Conservation (phyloP, 2,113 vertebrate species). For the Pithys albifrons region DNA sequence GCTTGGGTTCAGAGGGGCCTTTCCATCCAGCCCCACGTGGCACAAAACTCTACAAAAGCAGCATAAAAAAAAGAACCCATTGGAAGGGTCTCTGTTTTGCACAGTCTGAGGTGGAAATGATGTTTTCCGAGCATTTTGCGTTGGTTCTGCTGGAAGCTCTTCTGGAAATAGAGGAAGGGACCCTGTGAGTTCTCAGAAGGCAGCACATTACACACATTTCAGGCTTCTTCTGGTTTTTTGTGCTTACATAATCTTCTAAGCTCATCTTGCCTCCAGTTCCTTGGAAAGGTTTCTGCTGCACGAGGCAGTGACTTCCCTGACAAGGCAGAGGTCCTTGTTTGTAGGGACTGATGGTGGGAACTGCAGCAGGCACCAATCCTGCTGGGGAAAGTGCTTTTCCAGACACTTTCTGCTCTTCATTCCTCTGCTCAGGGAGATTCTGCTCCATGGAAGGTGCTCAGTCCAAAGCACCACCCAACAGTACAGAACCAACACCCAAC, state of each 20-base stretch:
- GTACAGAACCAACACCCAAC: no score
- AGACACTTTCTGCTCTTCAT: not conserved
- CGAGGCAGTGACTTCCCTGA: not conserved
- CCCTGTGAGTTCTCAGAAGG: conserved; percentile 5
- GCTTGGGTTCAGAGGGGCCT: not conserved
- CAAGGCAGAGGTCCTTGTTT: not conserved
- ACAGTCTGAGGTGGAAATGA: not conserved
- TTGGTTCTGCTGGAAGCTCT: not conserved
- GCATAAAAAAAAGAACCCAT: not conserved
- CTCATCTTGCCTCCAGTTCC: conserved; percentile 50
- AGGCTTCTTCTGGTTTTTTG: conserved; percentile 43
- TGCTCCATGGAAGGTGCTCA: not conserved
- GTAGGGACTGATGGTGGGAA: not conserved
- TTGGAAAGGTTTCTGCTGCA: not conserved
- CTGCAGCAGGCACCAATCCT: not conserved
- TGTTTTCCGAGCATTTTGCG: not conserved
- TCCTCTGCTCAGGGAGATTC: rapidly evolving
- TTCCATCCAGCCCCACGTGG: not conserved
- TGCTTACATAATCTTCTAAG: conserved; percentile 15
- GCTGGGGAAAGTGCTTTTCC: not conserved
- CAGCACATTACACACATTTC: conserved; percentile 68
- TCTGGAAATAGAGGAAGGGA: conserved; percentile 1
- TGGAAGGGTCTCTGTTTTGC: not conserved
- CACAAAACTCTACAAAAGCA: not conserved
- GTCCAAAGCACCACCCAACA: not conserved